Base-by-base conservation (phyloP, 2,113 vertebrate genomes). In the Pachycephala philippinensis region DNA sequence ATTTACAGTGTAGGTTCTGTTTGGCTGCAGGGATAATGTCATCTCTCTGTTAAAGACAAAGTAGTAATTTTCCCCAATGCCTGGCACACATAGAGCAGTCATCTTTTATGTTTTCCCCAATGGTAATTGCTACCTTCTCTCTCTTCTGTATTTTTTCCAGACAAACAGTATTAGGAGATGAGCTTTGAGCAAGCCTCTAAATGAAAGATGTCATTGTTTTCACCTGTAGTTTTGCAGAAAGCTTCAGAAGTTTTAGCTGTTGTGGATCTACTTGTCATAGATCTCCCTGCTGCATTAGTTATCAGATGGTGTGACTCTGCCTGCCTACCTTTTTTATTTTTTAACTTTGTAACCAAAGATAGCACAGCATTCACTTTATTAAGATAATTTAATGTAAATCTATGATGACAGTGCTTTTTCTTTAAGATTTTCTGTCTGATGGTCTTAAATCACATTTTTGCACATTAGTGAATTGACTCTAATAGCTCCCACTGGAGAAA, bases 51-150 rank as follows among this genome's bases (percentile, higher is more conserved):
- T 86, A 80, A 93, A 96, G 91, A 97, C 87, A 87, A 97, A 94
- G 90, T 87, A 96, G 87, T 95, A 93, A 97, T 97, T 97, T 97
- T 94, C 80, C 79, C 61, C 79, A 57, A 7, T 77, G 94, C 61
- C 71, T 93, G 44, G 82, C 47, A 68, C 33, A 84, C 61, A 45
- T 89, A 66, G 2, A 95, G 87, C 76, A 95, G 72, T 97, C 65
- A 90, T 92, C 93, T 92, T 97, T 91, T 96, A 75, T 96, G 92
- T 88, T 96, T 96, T 91, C 52, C 81, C 79, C 87, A 91, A 47
- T 64, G 79, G 94, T 97, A 97, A 97, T 97, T 97, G 95, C 95
- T 95, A 87, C 92, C 78, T 95, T 93, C 82, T 80, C 45, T 90
- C 71, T 89, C 79, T 79, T 52, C 45, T 82, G 50, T 24, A 24